Evolutionary conservation across 2,113 vertebrate species (phyloP).

Genomic region (Emydocephalus ijimae): DNA sequence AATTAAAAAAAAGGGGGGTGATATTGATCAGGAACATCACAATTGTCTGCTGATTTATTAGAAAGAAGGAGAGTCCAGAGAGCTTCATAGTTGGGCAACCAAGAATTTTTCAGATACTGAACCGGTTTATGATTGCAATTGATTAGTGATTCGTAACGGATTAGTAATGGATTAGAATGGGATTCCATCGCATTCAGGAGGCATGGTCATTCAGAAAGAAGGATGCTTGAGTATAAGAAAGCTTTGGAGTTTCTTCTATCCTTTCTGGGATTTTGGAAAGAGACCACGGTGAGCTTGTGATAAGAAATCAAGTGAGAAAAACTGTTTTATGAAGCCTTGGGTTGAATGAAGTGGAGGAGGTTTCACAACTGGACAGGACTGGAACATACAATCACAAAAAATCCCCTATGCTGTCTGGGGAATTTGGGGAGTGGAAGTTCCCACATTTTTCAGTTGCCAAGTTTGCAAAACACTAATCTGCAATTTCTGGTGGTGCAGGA

Average conservation of each 20-base stretch:
- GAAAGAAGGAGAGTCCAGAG: not conserved
- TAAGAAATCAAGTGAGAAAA: not conserved
- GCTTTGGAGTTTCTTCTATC: not conserved
- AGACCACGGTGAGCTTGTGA: not conserved
- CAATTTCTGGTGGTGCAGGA: not conserved
- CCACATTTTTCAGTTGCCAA: not conserved
- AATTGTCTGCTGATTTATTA: too few species aligned
- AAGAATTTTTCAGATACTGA: not conserved
- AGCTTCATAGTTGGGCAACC: not conserved
- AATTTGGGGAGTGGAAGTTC: not conserved
- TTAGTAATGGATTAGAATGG: not conserved
- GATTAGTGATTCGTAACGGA: not conserved
- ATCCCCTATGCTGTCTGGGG: not conserved
- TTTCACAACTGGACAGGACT: not conserved
- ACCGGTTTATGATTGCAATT: not conserved
- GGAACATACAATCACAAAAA: slow-evolving; percentile 7
- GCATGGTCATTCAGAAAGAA: not conserved
- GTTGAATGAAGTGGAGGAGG: slow-evolving; percentile 1
- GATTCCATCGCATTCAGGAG: not conserved
- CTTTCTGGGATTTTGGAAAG: not conserved
- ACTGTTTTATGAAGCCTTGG: not conserved
- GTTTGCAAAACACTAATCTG: not conserved
- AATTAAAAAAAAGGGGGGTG: not conserved
- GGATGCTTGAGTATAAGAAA: not conserved
- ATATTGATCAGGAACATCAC: not conserved